Percentiles rank a stretch among this genome's conserved stretches.
Conservation (phyloP, 2,797 vertebrate species). For the Sternarchorhynchus goeldii region DNA sequence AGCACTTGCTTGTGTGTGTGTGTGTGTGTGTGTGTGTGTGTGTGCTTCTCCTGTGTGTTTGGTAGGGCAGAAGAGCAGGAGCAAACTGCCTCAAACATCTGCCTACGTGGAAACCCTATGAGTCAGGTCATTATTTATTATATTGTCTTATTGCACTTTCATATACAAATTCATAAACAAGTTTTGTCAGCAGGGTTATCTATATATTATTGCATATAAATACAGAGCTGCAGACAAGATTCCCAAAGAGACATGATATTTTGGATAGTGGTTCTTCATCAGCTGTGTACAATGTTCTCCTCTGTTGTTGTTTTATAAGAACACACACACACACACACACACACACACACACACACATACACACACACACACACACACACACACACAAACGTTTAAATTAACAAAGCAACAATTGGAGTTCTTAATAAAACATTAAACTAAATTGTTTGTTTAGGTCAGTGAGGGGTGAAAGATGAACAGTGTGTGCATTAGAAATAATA, state of each 20-base stretch:
- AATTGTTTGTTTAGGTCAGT: constrained; percentile 10
- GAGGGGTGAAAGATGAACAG: constrained; percentile 4
- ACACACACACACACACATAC: too few relatives aligned
- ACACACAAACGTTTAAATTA: neutral
- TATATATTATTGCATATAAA: neutral
- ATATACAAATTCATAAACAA: neutral
- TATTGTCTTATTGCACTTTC: neutral
- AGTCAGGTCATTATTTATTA: neutral
- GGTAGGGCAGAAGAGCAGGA: too few relatives aligned
- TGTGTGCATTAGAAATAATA: constrained; percentile 15
- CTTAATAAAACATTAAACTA: constrained; percentile 28
- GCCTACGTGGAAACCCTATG: too few relatives aligned
- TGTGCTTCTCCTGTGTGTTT: too few relatives aligned
- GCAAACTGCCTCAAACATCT: too few relatives aligned
- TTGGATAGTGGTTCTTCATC: too few relatives aligned
- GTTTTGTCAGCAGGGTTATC: neutral
- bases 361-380: neutral
- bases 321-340: constrained; percentile 12
- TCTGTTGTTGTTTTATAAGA: too few relatives aligned
- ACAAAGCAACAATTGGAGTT: neutral
- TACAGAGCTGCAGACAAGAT: too few relatives aligned
- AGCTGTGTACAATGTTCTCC: too few relatives aligned
- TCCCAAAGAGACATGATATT: too few relatives aligned
- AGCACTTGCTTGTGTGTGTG: too few relatives aligned
- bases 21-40: too few relatives aligned